Conservation (phyloP, 2,888 invertebrate genomes). For the Tricholauxania praeusta region DNA sequence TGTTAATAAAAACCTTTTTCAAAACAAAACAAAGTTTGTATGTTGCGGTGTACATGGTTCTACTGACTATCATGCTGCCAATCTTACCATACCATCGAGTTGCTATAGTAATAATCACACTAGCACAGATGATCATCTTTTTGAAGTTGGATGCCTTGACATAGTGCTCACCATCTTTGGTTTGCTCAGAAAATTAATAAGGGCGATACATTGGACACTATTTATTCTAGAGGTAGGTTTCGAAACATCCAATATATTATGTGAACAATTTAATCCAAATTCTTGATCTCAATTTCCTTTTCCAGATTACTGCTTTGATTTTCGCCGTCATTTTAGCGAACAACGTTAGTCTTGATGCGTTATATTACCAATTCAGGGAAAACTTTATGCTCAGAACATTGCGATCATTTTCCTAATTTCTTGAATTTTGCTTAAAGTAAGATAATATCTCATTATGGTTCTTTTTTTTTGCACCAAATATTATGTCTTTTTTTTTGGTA, state of each 20-base stretch:
- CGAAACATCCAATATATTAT: background rate
- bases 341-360: background rate
- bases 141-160: background rate
- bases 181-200: background rate
- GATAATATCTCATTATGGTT: too few relatives aligned
- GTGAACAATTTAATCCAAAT: background rate
- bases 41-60: conserved; percentile 36
- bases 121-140: background rate
- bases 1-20: background rate
- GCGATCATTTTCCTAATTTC: too few relatives aligned
- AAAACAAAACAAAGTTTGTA: conserved; percentile 16
- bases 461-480: too few relatives aligned
- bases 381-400: background rate
- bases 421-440: too few relatives aligned
- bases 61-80: conserved; percentile 21
- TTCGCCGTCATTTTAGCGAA: background rate
- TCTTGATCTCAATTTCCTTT: background rate
- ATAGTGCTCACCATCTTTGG: background rate
- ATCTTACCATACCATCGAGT: conserved; percentile 30
- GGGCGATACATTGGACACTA: background rate
- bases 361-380: background rate
- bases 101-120: conserved; percentile 12
- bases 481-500: too few relatives aligned
- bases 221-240: background rate
- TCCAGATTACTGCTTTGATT: background rate